Percentiles rank a stretch among this genome's conserved stretches.
These are phyloP conservation scores for Eulemur macaco DNA, from an alignment of 2,113 vertebrate genomes.

Conservation along the genomic window DNA sequence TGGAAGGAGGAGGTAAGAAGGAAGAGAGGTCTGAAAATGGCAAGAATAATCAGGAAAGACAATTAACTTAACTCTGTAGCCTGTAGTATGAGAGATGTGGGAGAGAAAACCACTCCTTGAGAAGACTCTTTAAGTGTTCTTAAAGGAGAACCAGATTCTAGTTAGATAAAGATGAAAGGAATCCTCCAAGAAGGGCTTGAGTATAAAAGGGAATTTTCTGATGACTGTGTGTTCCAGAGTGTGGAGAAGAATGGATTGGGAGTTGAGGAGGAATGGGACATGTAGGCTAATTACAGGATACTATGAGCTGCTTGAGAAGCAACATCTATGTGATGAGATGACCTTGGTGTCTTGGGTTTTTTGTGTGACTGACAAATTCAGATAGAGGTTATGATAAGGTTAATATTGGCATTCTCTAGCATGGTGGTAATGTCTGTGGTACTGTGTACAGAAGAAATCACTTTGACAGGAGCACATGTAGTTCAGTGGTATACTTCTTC, in stretches of 20 bases:
- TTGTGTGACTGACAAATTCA: not conserved
- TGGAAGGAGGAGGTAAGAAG: not conserved
- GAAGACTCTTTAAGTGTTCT: not conserved
- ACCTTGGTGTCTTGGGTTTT: not conserved
- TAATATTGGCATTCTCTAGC: not conserved
- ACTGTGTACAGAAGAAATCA: too few relatives aligned
- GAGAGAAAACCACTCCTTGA: not conserved
- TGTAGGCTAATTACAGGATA: not conserved
- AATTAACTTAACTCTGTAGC: not conserved
- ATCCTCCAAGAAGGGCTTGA: not conserved
- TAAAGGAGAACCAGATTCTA: not conserved
- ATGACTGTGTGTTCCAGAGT: not conserved
- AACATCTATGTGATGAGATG: too few relatives aligned
- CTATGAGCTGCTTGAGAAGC: not conserved
- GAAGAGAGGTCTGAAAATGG: not conserved
- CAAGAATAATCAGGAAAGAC: not conserved
- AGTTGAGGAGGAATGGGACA: too few relatives aligned
- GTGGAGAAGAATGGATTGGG: not conserved
- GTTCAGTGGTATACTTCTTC: rapidly evolving
- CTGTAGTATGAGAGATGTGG: too few relatives aligned
- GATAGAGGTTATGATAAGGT: rapidly evolving
- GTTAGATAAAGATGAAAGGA: not conserved
- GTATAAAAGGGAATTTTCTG: not conserved
- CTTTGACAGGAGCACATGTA: rapidly evolving
- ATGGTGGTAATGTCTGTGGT: not conserved